Percentiles rank a stretch among this genome's conserved stretches.
Evolutionary conservation across 1,140 invertebrate genomes (phyloP).

Genomic region (Habropoda laboriosa): DNA sequence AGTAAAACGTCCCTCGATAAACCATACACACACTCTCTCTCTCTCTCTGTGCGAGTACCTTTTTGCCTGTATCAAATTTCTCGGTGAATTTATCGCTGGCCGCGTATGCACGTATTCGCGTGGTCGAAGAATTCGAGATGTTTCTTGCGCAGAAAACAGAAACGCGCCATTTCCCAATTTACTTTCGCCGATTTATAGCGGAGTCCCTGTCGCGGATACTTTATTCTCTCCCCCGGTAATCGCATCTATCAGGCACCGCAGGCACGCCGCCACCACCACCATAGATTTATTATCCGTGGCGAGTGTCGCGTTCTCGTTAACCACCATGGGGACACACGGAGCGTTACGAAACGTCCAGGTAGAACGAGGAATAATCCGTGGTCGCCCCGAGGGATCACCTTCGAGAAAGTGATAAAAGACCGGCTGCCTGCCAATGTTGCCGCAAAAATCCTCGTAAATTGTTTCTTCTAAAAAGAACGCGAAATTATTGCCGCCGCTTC

Average conservation of each 20-base stretch:
- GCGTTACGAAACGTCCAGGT: background rate
- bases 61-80: background rate
- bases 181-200: background rate
- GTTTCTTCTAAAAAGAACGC: slow-evolving; percentile 35
- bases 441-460: slow-evolving; percentile 43
- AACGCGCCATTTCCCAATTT: background rate
- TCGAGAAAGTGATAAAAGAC: slow-evolving; percentile 44
- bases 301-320: slow-evolving; percentile 35
- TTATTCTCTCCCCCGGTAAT: background rate
- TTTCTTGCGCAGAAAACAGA: background rate
- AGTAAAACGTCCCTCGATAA: no score
- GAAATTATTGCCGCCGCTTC: slow-evolving; percentile 23
- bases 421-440: slow-evolving; percentile 29
- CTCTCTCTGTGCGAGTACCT: no score
- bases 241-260: slow-evolving; percentile 11
- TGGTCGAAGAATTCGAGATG: background rate
- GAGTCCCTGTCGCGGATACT: no score
- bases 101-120: no score
- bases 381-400: background rate
- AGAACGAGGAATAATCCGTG: slow-evolving; percentile 2
- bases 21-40: no score
- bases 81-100: background rate
- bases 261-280: no score
- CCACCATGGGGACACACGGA: background rate
- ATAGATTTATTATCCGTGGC: slow-evolving; percentile 15